Conservation (phyloP, 2,888 invertebrate genomes). For the Mimumesa dahlbomi region DNA sequence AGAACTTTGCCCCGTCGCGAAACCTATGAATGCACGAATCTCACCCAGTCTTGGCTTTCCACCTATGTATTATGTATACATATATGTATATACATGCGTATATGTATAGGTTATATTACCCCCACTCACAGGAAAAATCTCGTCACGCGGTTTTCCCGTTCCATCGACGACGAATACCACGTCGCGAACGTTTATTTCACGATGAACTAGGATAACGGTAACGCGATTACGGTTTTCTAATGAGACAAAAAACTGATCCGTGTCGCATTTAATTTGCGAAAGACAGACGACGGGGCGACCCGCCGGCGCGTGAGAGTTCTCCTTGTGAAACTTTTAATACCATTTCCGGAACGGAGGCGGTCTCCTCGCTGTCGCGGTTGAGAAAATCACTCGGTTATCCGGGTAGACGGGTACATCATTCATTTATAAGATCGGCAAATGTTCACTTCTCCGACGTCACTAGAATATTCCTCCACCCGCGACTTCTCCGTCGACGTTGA, state of each 20-base stretch:
- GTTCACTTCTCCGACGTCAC: constrained; percentile 41
- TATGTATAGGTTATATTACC: too few species aligned
- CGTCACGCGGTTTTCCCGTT: too few species aligned
- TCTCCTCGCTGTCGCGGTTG: constrained; percentile 27
- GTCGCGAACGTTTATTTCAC: too few species aligned
- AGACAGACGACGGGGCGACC: too few species aligned
- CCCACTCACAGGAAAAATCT: too few species aligned
- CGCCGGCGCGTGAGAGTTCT: neutral
- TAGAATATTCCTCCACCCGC: constrained; percentile 49
- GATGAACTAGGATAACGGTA: too few species aligned
- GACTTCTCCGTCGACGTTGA: too few species aligned
- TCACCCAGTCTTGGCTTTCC: neutral
- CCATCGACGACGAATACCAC: too few species aligned
- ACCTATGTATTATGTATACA: too few species aligned
- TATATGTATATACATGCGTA: too few species aligned
- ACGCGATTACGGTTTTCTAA: constrained; percentile 8
- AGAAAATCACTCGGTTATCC: constrained; percentile 2
- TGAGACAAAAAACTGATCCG: neutral
- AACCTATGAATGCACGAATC: neutral
- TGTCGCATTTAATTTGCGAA: constrained; percentile 2
- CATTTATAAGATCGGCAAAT: constrained; percentile 40
- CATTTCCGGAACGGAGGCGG: constrained; percentile 7
- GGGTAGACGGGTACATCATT: constrained; percentile 40
- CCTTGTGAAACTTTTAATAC: constrained; percentile 28
- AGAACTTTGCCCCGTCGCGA: constrained; percentile 21